Evolutionary conservation across 1,140 invertebrate species (phyloP), one percentile per base, ranked within the genome.

Genomic region (Pachypsylla venusta): DNA sequence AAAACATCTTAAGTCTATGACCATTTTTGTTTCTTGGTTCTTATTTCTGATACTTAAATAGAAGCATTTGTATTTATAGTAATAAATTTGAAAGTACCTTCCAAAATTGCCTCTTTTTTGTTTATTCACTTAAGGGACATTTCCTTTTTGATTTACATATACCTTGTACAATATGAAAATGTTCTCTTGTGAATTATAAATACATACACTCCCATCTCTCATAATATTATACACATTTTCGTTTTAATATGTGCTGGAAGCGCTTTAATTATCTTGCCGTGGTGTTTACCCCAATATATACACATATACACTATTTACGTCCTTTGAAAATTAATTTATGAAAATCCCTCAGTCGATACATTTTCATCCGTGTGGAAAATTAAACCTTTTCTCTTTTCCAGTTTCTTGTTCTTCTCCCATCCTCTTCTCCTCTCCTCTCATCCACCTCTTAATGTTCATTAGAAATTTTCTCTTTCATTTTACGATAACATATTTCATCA

Each of bases 281-380:
- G 42, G 42, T 48, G 42, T 48, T 48, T 48, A 48, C 42, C 42
- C 42, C n/a, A n/a, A n/a, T 48, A 48, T 48, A 10, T 22, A 19
- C 22, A 35, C 16, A 12, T 35, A 35, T 35, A 16, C 16, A 16
- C 30, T 35, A 16, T 35, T 35, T 48, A n/a, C 42, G 42, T 48
- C 42, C 42, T 48, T 48, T 48, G 42, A 5, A 48, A 48, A 48
- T 48, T 48, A 48, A 48, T 48, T 48, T 48, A 48, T 48, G 42
- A 48, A 48, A 48, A 48, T 48, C 42, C 42, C 42, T 48, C 42
- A 48, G 42, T 48, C 42, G 16, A 48, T 48, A 48, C 4, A 48
- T 5, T 48, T n/a, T 22, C 22, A 48, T 48, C 42, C 42, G 42
- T 5, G 42, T 48, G 42, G 42, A 48, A 48, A 48, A 48, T 48